phyloP scores from a whole-genome alignment of 2,113 vertebrate genomes.

The Pao palembangensis region DNA sequence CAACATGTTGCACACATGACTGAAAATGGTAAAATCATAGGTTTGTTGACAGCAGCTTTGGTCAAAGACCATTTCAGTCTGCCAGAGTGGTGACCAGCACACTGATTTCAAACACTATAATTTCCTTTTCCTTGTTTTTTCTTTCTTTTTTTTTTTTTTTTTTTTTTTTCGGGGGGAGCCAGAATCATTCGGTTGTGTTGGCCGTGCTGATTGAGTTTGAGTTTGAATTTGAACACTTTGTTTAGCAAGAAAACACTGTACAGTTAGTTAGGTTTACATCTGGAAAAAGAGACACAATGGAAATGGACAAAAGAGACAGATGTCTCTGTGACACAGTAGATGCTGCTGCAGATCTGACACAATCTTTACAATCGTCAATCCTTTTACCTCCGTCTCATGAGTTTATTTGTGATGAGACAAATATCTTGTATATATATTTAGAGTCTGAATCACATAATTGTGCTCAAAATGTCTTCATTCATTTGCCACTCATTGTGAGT shows the following conservation, averaged over 20 bases:
- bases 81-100: constrained; percentile 71
- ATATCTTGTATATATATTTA: constrained; percentile 3
- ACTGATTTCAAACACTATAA: constrained; percentile 34
- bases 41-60: constrained; percentile 48
- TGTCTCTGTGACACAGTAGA: constrained; percentile 41
- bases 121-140: not conserved
- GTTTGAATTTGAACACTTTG: constrained; percentile 39
- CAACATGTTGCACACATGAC: constrained; percentile 58
- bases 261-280: constrained; percentile 58
- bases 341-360: constrained; percentile 25
- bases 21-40: constrained; percentile 45
- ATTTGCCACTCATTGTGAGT: constrained; percentile 49
- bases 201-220: constrained; percentile 43
- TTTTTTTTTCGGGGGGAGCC: not conserved
- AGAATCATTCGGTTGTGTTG: constrained; percentile 31
- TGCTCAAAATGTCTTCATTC: constrained; percentile 21
- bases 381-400: constrained; percentile 15
- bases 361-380: constrained; percentile 11
- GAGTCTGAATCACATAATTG: constrained; percentile 18
- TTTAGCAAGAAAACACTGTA: constrained; percentile 64
- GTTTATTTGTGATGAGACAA: constrained; percentile 19
- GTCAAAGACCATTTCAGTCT: constrained; percentile 27
- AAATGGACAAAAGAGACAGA: constrained; percentile 40
- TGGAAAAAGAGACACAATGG: constrained; percentile 50
- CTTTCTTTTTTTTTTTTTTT: too few relatives aligned